Evolutionary conservation across 2,113 vertebrate species (phyloP).

Genomic region (Ariopsis seemanni): DNA sequence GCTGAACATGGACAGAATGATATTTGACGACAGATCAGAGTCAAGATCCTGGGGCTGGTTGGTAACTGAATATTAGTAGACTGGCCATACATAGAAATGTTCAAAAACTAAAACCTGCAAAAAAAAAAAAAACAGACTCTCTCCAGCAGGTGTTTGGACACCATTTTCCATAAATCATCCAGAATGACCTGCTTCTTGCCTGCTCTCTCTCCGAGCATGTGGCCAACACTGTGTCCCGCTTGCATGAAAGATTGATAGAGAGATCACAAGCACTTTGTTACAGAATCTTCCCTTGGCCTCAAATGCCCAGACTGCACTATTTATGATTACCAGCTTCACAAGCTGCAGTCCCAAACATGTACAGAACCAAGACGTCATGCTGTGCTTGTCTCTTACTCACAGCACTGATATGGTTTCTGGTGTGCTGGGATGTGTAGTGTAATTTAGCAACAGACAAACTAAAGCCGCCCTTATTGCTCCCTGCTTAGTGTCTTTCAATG

Average conservation of each 20-base stretch:
- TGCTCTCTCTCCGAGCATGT: conserved; percentile 39
- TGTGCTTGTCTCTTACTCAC: conserved; percentile 10
- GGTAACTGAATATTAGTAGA: not conserved
- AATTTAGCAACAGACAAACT: not conserved
- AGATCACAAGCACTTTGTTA: conserved; percentile 62
- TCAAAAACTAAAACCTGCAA: not conserved
- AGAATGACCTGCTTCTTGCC: conserved; percentile 42
- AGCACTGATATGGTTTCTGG: conserved; percentile 8
- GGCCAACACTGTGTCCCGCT: conserved; percentile 31
- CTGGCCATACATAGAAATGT: not conserved
- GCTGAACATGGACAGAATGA: not conserved
- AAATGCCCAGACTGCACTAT: conserved; percentile 32
- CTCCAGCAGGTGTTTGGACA: not conserved
- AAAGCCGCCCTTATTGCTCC: not conserved
- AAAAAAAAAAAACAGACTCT: not conserved
- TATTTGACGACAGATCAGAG: not conserved
- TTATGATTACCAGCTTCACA: conserved; percentile 14
- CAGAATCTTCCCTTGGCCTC: conserved; percentile 44
- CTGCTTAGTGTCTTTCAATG: not conserved
- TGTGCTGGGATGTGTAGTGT: not conserved
- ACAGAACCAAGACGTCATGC: conserved; percentile 28
- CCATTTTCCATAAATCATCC: conserved; percentile 35
- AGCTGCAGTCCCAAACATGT: not conserved
- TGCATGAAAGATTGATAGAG: conserved; percentile 58
- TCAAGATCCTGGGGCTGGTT: not conserved